phyloP scores from a whole-genome alignment of 2,797 vertebrate genomes.

The Neoniphon sammara region DNA sequence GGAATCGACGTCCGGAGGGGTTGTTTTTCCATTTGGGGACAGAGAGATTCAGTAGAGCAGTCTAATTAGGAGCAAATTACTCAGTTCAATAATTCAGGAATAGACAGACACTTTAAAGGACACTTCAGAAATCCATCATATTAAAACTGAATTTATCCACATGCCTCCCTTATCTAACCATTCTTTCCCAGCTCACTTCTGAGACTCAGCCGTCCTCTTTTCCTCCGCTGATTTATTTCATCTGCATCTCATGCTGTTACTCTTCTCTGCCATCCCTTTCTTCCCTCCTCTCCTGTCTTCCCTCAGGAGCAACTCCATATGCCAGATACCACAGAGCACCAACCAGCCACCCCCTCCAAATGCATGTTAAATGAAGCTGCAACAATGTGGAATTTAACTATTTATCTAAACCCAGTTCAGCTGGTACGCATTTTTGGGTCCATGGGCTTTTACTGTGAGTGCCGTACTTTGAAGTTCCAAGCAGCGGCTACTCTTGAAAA shows the following conservation, averaged over 20 bases:
- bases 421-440: slow-evolving; percentile 48
- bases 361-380: slow-evolving; percentile 63
- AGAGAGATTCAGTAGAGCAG: slow-evolving; percentile 50
- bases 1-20: slow-evolving; percentile 48
- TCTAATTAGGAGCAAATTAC: slow-evolving; percentile 58
- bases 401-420: slow-evolving; percentile 65
- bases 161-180: slow-evolving; percentile 1
- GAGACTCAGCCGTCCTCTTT: not conserved
- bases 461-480: slow-evolving; percentile 50
- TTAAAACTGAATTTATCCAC: slow-evolving; percentile 7
- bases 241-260: slow-evolving; percentile 19
- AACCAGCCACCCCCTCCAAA: slow-evolving; percentile 55
- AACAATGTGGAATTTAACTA: slow-evolving; percentile 70
- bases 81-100: slow-evolving; percentile 50
- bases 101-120: slow-evolving; percentile 26
- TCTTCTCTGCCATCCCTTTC: slow-evolving; percentile 25
- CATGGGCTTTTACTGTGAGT: slow-evolving; percentile 47
- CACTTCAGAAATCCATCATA: slow-evolving; percentile 34
- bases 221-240: slow-evolving; percentile 1
- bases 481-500: slow-evolving; percentile 41
- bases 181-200: not conserved
- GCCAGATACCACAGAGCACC: slow-evolving; percentile 59
- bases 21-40: slow-evolving; percentile 46
- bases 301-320: slow-evolving; percentile 37
- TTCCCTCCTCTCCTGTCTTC: slow-evolving; percentile 12